Evolutionary conservation across 2,113 vertebrate species (phyloP), one percentile per base, ranked within the genome.

Genomic region (Acanthochromis polyacanthus): DNA sequence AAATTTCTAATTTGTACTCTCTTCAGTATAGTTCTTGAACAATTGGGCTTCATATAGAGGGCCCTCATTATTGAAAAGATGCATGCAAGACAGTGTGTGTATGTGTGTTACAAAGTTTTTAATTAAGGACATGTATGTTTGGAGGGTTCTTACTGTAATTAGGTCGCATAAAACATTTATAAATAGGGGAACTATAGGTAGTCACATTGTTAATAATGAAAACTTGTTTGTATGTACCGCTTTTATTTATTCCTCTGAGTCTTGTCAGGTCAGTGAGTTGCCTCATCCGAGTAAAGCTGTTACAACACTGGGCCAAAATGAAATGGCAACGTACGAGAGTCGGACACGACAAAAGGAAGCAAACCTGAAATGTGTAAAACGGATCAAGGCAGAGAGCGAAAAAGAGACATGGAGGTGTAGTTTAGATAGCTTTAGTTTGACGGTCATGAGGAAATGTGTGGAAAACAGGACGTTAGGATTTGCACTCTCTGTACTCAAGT

Each of bases 201-300:
- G 85, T 80, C 85, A 73, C 82, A 71, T 60, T 91, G 89, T 89
- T 84, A 68, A 84, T 84, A 84, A 64, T 84, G 69, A 79, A 84
- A 68, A 80, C 22, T 73, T 84, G 48, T 87, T 82, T 88, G 73
- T 88, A 79, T 91, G 80, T 87, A 83, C 73, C n/a, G 63, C 82
- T 86, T 90, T 90, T 91, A 93, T 92, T 93, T 93, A 93, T 93
- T 93, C 78, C 64, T 81, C 71, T 53, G 38, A 78, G 81, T 84
- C 61, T 30, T 75, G 65, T 71, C 38, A 43, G 68, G 71, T 86
- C 74, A 75, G 60, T 53, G 53, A 73, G 71, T 71, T 66, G 61
- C 77, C 36, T 82, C 22, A 53, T 53, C 65, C 58, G 48, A 73
- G 58, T 52, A 53, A 78, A 65, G 52, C 60, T 67, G 52, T 77